Evolutionary conservation across 2,888 invertebrate species (phyloP).

Genomic region (Alloplasta piceator): DNA sequence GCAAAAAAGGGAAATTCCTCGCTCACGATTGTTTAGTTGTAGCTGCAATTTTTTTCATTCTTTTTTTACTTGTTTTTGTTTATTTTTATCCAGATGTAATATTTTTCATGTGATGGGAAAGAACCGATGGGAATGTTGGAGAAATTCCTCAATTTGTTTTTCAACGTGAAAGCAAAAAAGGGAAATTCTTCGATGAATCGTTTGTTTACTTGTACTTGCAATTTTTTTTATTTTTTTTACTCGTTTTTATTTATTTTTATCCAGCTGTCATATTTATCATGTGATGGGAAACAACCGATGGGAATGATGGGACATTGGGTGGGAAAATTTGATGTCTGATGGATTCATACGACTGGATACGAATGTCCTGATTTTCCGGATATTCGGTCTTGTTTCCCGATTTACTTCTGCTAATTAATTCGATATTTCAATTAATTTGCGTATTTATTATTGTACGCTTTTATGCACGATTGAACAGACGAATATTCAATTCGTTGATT

Average conservation of each 20-base stretch:
- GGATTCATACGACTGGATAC: too few species aligned
- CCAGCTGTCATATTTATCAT: not conserved
- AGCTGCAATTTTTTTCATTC: not conserved
- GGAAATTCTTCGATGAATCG: not conserved
- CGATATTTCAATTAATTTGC: not conserved
- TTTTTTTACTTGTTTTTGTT: not conserved
- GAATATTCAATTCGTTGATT: too few species aligned
- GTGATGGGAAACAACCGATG: not conserved
- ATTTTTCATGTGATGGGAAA: too few species aligned
- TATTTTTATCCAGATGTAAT: not conserved
- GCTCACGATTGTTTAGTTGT: not conserved
- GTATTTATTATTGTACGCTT: too few species aligned
- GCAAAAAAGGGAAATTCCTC: not conserved
- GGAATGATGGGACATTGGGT: not conserved
- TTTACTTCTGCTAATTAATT: not conserved
- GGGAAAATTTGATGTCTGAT: not conserved
- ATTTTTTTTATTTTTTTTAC: not conserved
- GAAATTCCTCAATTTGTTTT: not conserved
- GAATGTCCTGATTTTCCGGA: too few species aligned
- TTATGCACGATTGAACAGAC: too few species aligned
- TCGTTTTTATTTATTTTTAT: not conserved
- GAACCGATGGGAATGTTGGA: too few species aligned
- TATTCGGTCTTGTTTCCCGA: too few species aligned
- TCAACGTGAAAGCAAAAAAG: slow-evolving; percentile 2
- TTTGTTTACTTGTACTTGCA: not conserved